Conservation (phyloP, 2,888 invertebrate genomes). For the Andrena praecox region DNA sequence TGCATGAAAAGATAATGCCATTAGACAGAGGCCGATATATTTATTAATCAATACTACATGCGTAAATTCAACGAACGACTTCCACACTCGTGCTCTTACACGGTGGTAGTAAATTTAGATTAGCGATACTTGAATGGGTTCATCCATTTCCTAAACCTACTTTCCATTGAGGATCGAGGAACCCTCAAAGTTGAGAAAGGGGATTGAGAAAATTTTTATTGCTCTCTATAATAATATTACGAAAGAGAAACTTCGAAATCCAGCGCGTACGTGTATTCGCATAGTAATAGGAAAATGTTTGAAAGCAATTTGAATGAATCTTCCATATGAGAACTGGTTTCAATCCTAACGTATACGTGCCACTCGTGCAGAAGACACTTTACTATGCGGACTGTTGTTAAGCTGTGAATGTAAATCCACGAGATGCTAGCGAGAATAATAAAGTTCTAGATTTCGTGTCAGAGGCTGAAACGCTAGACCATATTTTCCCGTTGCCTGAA, state of each 20-base stretch:
- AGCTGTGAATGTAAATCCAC: conserved; percentile 1
- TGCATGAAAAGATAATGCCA: background rate
- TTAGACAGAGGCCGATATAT: background rate
- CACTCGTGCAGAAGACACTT: background rate
- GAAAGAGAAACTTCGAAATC: background rate
- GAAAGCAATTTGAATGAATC: background rate
- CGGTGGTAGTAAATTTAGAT: too few relatives aligned
- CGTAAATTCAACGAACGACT: too few relatives aligned
- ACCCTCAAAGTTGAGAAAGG: too few relatives aligned
- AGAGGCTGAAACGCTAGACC: background rate
- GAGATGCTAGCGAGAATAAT: conserved; percentile 20
- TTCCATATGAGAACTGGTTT: conserved; percentile 2
- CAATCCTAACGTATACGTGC: background rate
- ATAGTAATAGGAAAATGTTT: background rate
- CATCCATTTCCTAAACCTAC: too few relatives aligned
- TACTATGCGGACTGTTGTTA: conserved; percentile 11
- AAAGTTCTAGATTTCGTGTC: conserved; percentile 23
- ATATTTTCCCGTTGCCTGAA: background rate
- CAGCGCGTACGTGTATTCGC: background rate
- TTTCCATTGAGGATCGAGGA: too few relatives aligned
- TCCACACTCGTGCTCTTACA: too few relatives aligned
- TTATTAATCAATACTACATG: background rate
- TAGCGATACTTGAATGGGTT: too few relatives aligned
- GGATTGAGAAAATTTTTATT: too few relatives aligned
- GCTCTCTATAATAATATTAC: background rate